These are phyloP conservation scores for Simalia tracyae DNA, from an alignment of 2,797 vertebrate genomes.

Conservation along the genomic window DNA sequence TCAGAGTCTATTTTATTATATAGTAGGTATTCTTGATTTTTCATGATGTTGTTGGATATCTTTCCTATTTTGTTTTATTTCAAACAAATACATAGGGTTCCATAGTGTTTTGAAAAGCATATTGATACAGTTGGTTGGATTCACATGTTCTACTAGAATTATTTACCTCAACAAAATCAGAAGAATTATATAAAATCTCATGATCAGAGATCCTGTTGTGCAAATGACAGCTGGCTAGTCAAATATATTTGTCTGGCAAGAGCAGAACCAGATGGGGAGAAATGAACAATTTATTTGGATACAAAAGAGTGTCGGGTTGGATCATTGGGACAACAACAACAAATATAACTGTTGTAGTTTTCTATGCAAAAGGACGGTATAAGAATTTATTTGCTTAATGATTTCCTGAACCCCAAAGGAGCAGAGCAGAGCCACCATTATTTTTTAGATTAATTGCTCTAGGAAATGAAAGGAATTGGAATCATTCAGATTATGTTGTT, in stretches of 20 bases:
- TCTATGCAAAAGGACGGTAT: conserved; percentile 29
- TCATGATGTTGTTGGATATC: background rate
- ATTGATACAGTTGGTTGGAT: background rate
- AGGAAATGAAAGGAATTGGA: conserved; percentile 36
- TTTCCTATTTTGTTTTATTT: background rate
- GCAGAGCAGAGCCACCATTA: conserved; percentile 19
- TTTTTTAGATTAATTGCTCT: conserved; percentile 50
- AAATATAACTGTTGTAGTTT: conserved; percentile 38
- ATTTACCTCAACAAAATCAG: background rate
- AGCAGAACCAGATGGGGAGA: background rate
- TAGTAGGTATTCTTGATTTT: background rate
- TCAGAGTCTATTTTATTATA: background rate
- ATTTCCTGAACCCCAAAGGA: conserved; percentile 17
- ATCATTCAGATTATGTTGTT: conserved; percentile 28
- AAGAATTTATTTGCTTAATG: conserved; percentile 35
- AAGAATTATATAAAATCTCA: background rate
- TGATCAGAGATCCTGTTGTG: background rate
- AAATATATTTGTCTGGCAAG: background rate
- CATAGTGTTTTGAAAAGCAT: background rate
- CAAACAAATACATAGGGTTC: background rate
- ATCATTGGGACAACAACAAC: conserved; percentile 28
- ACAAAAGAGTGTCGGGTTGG: conserved; percentile 22
- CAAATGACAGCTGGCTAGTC: background rate
- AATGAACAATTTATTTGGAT: background rate
- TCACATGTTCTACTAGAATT: background rate